Percentiles rank a stretch among this genome's conserved stretches.
Evolutionary conservation across 2,888 invertebrate species (phyloP).

Genomic region (Cheilosia impressa): DNA sequence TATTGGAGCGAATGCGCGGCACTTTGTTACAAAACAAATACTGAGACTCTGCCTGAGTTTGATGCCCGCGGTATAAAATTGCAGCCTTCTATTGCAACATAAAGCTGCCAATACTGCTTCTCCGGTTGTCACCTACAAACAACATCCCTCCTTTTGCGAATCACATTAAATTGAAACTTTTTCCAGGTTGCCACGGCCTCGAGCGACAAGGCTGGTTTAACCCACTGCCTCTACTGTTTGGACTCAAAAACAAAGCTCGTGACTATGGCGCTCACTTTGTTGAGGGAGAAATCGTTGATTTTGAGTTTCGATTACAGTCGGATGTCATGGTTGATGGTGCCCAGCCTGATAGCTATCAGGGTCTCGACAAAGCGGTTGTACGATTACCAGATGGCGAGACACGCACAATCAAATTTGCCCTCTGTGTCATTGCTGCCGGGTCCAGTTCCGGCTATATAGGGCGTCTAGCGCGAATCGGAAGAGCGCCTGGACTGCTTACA

Average conservation of each 20-base stretch:
- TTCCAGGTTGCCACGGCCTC: constrained; percentile 88
- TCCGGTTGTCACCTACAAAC: no score
- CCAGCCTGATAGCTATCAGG: constrained; percentile 81
- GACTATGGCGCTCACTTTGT: constrained; percentile 90
- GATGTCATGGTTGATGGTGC: constrained; percentile 85
- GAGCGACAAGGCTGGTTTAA: constrained; percentile 98
- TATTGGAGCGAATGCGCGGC: no score
- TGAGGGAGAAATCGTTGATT: constrained; percentile 90
- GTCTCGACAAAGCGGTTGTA: constrained; percentile 86
- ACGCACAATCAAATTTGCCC: constrained; percentile 88
- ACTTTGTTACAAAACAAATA: no score
- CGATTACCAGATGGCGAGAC: constrained; percentile 87
- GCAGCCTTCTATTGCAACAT: no score
- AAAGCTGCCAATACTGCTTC: no score
- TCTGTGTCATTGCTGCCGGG: constrained; percentile 93
- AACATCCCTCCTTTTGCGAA: no score
- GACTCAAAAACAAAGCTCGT: constrained; percentile 89
- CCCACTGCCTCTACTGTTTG: constrained; percentile 91
- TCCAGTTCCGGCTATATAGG: constrained; percentile 89
- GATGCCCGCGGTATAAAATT: no score
- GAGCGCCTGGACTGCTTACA: constrained; percentile 87
- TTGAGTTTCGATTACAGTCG: constrained; percentile 85
- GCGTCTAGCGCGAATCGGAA: constrained; percentile 90
- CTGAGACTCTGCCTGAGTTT: no score
- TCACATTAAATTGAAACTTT: background rate